A percentile compares a stretch with the other conserved stretches of the same genome.
These are phyloP conservation scores for Amblyteles armatorius DNA, from an alignment of 2,888 invertebrate species.

Conservation along the genomic window DNA sequence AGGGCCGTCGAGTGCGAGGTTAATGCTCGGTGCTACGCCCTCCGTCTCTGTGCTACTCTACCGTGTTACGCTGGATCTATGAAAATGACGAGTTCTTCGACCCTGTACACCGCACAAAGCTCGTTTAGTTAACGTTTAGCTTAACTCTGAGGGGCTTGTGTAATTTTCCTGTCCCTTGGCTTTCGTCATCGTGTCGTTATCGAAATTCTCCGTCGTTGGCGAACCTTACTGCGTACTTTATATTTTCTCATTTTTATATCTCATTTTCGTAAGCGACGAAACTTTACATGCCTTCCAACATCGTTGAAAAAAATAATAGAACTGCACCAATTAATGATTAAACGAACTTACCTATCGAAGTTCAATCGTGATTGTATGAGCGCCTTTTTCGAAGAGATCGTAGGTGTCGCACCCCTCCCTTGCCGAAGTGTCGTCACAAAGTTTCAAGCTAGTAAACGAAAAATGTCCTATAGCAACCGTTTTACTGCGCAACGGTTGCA, in stretches of 20 bases:
- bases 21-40: conserved; percentile 26
- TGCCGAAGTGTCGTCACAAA: conserved; percentile 42
- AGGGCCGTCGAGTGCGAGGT: conserved; percentile 51
- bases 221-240: too few species aligned
- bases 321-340: too few species aligned
- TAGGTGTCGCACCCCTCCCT: conserved; percentile 41
- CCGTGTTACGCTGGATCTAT: conserved; percentile 9
- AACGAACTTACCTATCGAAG: neutral
- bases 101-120: neutral
- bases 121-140: conserved; percentile 8
- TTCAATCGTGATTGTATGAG: conserved; percentile 49
- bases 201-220: too few species aligned
- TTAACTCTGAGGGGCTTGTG: neutral
- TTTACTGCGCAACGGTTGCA: neutral
- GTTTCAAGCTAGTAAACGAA: conserved; percentile 38
- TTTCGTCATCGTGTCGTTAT: neutral
- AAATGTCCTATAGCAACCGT: neutral
- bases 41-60: conserved; percentile 18
- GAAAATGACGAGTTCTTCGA: conserved; percentile 23
- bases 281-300: too few species aligned
- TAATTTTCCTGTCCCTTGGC: neutral
- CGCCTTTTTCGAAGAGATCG: conserved; percentile 51
- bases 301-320: too few species aligned
- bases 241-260: too few species aligned
- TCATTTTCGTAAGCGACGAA: too few species aligned